Conservation (phyloP, 2,113 vertebrate species). For the Macquaria ambigua region DNA sequence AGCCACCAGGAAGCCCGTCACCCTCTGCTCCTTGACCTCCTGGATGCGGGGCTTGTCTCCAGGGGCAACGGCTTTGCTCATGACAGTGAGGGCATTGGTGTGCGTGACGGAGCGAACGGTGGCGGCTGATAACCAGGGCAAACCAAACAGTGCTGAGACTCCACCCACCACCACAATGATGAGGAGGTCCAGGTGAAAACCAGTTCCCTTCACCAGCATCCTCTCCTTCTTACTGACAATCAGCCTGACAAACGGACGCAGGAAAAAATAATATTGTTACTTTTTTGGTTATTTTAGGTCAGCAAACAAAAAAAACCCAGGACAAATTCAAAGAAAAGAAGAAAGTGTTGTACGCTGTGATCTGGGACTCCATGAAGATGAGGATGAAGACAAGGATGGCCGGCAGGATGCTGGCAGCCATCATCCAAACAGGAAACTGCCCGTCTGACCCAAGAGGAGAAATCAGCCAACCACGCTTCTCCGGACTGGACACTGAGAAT, state of each 20-base stretch:
- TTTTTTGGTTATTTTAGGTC: background rate
- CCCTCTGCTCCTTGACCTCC: slow-evolving; percentile 96
- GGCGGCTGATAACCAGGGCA: slow-evolving; percentile 95
- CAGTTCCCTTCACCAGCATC: slow-evolving; percentile 94
- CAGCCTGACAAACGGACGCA: slow-evolving; percentile 42
- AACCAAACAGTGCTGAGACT: slow-evolving; percentile 90
- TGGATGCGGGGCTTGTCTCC: slow-evolving; percentile 95
- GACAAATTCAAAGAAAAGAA: background rate
- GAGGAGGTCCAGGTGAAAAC: slow-evolving; percentile 94
- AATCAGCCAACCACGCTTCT: slow-evolving; percentile 93
- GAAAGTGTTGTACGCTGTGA: slow-evolving; percentile 89
- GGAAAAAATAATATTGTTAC: no score
- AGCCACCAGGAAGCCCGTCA: slow-evolving; percentile 93
- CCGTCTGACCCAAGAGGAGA: slow-evolving; percentile 88
- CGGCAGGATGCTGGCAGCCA: slow-evolving; percentile 91
- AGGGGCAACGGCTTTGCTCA: slow-evolving; percentile 93
- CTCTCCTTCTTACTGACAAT: slow-evolving; percentile 95
- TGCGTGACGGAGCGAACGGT: slow-evolving; percentile 96
- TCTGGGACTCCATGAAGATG: slow-evolving; percentile 99
- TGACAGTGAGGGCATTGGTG: slow-evolving; percentile 93
- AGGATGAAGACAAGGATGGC: slow-evolving; percentile 95
- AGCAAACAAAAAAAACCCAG: background rate
- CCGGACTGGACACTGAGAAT: slow-evolving; percentile 91
- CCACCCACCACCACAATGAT: slow-evolving; percentile 93
- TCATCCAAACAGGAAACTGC: slow-evolving; percentile 96